Evolutionary conservation across 2,888 invertebrate species (phyloP).

Genomic region (Noctua fimbriata): DNA sequence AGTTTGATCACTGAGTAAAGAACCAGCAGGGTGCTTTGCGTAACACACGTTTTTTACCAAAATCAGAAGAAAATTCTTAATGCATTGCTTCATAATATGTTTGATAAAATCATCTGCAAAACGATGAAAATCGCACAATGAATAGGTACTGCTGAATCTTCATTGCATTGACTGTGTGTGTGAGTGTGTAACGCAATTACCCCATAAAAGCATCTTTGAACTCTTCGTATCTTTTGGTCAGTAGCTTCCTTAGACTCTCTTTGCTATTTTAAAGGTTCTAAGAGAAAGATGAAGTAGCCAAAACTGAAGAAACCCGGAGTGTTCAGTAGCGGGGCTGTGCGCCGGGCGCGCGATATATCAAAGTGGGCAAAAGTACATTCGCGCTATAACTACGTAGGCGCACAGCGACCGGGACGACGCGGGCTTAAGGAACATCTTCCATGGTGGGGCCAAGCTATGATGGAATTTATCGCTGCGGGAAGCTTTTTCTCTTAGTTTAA

Average conservation of each 20-base stretch:
- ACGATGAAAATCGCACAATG: not conserved
- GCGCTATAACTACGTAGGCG: conserved; percentile 90
- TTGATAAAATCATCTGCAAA: not conserved
- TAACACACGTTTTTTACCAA: not conserved
- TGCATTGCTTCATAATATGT: not conserved
- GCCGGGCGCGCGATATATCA: conserved; percentile 84
- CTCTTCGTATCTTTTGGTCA: not conserved
- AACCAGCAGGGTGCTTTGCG: not conserved
- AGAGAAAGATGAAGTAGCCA: conserved; percentile 19
- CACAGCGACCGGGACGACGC: conserved; percentile 85
- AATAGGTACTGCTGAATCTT: not conserved
- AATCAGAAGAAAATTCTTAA: not conserved
- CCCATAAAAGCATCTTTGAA: not conserved
- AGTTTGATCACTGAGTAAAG: not conserved
- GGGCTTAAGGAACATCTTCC: conserved; percentile 74
- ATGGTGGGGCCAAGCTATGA: conserved; percentile 58
- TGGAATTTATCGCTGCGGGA: conserved; percentile 33
- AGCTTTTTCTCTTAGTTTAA: not conserved
- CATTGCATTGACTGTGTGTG: not conserved
- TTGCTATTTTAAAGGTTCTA: not conserved
- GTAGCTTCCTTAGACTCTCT: not conserved
- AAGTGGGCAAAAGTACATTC: conserved; percentile 90
- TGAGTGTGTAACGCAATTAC: not conserved
- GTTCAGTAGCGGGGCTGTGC: conserved; percentile 80
- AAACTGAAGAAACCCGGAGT: conserved; percentile 54